phyloP scores from a whole-genome alignment of 2,797 vertebrate species.

The Lophius americanus region DNA sequence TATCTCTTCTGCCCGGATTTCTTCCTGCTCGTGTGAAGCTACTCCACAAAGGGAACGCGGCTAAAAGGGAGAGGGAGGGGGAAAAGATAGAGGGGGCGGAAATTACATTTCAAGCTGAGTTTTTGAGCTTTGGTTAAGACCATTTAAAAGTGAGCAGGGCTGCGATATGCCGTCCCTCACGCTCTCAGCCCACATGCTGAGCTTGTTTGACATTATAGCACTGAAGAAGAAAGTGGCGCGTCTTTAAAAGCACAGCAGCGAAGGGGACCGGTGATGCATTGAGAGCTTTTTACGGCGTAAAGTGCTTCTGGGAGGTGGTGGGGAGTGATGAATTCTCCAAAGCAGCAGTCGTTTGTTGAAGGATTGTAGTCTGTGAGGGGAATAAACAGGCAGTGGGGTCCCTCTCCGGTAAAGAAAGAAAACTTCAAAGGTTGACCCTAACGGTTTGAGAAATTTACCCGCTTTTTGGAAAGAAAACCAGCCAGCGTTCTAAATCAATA shows the following conservation, averaged over 20 bases:
- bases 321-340: too few species aligned
- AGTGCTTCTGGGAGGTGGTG: background rate
- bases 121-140: slow-evolving; percentile 38
- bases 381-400: too few species aligned
- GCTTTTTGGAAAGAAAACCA: too few species aligned
- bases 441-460: too few species aligned
- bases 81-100: slow-evolving; percentile 1
- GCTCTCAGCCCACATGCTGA: slow-evolving; percentile 30
- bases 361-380: too few species aligned
- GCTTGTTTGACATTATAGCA: slow-evolving; percentile 18
- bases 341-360: too few species aligned
- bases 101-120: slow-evolving; percentile 41
- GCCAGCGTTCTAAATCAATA: too few species aligned
- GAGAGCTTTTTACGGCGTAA: background rate
- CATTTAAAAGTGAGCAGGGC: slow-evolving; percentile 41
- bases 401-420: too few species aligned
- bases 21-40: slow-evolving; percentile 17
- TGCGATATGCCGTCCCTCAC: slow-evolving; percentile 18
- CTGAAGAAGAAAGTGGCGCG: background rate
- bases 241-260: slow-evolving; percentile 7
- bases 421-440: too few species aligned
- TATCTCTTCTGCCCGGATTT: background rate
- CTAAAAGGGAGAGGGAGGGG: background rate
- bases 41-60: too few species aligned
- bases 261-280: too few species aligned